Evolutionary conservation across 2,888 invertebrate species (phyloP).

Genomic region (Sinotaia quadrata): DNA sequence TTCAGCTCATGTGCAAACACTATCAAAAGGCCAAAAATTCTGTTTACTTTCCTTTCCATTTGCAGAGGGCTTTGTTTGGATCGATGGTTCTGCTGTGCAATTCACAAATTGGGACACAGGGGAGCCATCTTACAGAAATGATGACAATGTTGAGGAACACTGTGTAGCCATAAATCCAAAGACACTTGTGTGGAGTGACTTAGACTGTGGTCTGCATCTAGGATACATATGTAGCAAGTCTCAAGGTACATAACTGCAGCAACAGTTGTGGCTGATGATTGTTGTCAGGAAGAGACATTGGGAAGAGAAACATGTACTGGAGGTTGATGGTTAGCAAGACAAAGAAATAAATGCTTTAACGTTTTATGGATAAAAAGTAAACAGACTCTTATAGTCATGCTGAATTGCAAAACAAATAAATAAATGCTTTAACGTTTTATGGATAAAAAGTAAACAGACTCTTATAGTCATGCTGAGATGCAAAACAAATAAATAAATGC

Average conservation of each 20-base stretch:
- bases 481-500: too few species aligned
- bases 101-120: conserved; percentile 50
- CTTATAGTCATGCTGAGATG: too few species aligned
- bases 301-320: not conserved
- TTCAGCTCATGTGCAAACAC: not conserved
- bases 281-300: too few species aligned
- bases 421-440: too few species aligned
- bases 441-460: too few species aligned
- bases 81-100: conserved; percentile 45
- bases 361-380: too few species aligned
- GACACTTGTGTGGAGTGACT: conserved; percentile 55
- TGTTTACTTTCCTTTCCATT: not conserved
- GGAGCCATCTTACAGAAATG: conserved; percentile 46
- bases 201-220: conserved; percentile 45
- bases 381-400: too few species aligned
- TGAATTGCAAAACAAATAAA: too few species aligned
- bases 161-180: conserved; percentile 49
- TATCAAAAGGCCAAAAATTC: not conserved
- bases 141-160: conserved; percentile 46
- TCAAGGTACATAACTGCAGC: too few species aligned
- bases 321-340: not conserved
- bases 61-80: conserved; percentile 52
- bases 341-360: not conserved
- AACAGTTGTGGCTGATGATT: too few species aligned
- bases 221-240: conserved; percentile 53